Percentiles rank a stretch among this genome's conserved stretches.
Evolutionary conservation across 2,113 vertebrate genomes (phyloP).

Genomic region (Pandion haliaetus): DNA sequence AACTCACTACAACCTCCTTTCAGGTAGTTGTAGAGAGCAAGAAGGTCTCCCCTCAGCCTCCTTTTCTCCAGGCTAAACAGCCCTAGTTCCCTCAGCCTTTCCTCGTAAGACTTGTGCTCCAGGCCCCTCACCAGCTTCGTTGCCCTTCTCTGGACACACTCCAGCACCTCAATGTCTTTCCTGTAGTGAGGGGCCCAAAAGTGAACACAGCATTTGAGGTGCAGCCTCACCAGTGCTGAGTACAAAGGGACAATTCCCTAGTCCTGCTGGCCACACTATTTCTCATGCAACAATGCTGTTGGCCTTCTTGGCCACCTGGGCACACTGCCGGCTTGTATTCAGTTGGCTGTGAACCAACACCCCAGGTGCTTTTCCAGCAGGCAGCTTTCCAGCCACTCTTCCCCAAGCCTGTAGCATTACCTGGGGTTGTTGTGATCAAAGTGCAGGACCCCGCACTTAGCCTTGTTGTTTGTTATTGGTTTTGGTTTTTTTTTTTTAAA

Average conservation of each 20-base stretch:
- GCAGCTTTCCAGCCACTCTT: too few species aligned
- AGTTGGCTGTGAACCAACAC: background rate
- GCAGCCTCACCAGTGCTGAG: too few species aligned
- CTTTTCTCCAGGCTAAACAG: background rate
- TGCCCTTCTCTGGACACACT: too few species aligned
- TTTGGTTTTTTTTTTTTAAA: background rate
- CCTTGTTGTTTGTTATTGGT: background rate
- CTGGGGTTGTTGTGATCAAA: background rate
- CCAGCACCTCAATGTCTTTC: too few species aligned
- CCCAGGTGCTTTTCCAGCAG: background rate
- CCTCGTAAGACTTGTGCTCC: background rate
- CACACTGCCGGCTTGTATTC: background rate
- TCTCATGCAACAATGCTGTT: background rate
- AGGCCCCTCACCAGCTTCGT: too few species aligned
- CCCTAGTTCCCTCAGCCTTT: accelerated
- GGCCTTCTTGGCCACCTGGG: too few species aligned
- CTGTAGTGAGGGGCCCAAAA: too few species aligned
- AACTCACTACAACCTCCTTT: background rate
- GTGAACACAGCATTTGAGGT: too few species aligned
- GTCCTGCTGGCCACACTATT: too few species aligned
- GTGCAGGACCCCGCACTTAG: background rate
- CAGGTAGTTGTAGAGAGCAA: accelerated
- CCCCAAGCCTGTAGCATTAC: background rate
- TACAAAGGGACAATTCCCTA: too few species aligned
- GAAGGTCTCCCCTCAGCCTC: background rate